Evolutionary conservation across 2,888 invertebrate species (phyloP).

Genomic region (Drosophila monieri): DNA sequence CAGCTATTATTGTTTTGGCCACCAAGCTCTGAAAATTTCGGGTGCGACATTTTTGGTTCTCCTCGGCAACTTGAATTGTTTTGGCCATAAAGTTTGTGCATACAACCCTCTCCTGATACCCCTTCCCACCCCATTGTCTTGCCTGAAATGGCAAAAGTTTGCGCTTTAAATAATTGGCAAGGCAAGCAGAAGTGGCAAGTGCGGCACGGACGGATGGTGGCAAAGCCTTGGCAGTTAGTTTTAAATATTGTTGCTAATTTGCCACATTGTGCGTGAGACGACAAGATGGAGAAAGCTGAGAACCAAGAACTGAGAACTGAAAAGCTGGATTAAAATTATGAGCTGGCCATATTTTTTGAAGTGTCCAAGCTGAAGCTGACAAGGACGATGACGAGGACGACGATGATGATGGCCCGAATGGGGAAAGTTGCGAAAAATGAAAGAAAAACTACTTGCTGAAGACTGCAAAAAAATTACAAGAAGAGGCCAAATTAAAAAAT

Average conservation of each 20-base stretch:
- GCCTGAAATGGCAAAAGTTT: slow-evolving; percentile 69
- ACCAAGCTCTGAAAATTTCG: slow-evolving; percentile 18
- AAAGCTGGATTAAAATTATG: slow-evolving; percentile 77
- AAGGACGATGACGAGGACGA: slow-evolving; percentile 45
- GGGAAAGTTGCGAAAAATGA: slow-evolving; percentile 27
- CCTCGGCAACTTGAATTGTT: slow-evolving; percentile 56
- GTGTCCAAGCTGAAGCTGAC: slow-evolving; percentile 48
- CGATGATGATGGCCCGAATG: slow-evolving; percentile 19
- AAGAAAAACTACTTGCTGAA: slow-evolving; percentile 45
- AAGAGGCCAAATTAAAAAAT: slow-evolving; percentile 23
- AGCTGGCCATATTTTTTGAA: slow-evolving; percentile 76
- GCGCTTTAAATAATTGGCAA: slow-evolving; percentile 72
- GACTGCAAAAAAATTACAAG: slow-evolving; percentile 51
- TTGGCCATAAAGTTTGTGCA: slow-evolving; percentile 67
- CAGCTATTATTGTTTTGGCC: slow-evolving; percentile 37
- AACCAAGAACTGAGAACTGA: slow-evolving; percentile 6
- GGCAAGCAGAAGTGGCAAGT: slow-evolving; percentile 32
- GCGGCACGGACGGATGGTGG: slow-evolving; percentile 9
- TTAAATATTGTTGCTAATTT: slow-evolving; percentile 77
- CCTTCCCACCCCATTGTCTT: slow-evolving; percentile 18
- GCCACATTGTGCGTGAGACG: slow-evolving; percentile 72
- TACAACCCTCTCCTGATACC: neutral
- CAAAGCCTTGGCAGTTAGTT: slow-evolving; percentile 64
- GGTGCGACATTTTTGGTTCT: slow-evolving; percentile 34
- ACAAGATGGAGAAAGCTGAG: neutral